phyloP scores from a whole-genome alignment of 2,797 vertebrate species.

The Meda fulgida region DNA sequence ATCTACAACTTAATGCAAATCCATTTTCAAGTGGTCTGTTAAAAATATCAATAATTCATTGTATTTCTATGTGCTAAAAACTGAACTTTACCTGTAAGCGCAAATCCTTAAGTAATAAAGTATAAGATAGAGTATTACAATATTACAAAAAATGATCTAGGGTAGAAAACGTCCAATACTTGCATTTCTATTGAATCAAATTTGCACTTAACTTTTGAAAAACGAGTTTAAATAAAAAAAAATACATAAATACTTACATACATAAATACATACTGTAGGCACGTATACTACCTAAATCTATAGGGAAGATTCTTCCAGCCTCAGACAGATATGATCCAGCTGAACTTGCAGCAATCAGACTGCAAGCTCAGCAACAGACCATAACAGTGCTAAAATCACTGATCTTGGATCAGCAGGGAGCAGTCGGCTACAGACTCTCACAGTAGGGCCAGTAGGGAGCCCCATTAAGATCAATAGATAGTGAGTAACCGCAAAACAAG shows the following conservation, averaged over 20 bases:
- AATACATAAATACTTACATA: not conserved
- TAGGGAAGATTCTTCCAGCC: not conserved
- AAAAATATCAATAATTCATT: constrained; percentile 6
- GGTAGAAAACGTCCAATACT: not conserved
- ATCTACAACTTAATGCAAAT: constrained; percentile 56
- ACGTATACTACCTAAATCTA: not conserved
- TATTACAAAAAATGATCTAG: not conserved
- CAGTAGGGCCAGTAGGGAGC: constrained; percentile 63
- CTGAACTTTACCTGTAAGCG: not conserved
- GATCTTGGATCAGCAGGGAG: constrained; percentile 50
- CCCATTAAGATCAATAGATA: constrained; percentile 77
- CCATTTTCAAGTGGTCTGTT: constrained; percentile 5
- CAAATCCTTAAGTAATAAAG: not conserved
- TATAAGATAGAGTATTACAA: not conserved
- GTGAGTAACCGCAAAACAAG: constrained; percentile 76
- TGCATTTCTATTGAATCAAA: not conserved
- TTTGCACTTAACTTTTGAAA: not conserved
- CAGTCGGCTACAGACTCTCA: constrained; percentile 25
- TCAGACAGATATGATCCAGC: constrained; percentile 16
- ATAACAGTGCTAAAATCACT: constrained; percentile 24
- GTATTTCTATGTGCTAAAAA: constrained; percentile 24
- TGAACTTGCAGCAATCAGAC: constrained; percentile 25
- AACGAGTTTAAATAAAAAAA: not conserved
- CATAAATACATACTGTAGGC: not conserved
- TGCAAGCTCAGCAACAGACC: constrained; percentile 47